Conservation (phyloP, 2,888 invertebrate species). For the Philaethria dido region DNA sequence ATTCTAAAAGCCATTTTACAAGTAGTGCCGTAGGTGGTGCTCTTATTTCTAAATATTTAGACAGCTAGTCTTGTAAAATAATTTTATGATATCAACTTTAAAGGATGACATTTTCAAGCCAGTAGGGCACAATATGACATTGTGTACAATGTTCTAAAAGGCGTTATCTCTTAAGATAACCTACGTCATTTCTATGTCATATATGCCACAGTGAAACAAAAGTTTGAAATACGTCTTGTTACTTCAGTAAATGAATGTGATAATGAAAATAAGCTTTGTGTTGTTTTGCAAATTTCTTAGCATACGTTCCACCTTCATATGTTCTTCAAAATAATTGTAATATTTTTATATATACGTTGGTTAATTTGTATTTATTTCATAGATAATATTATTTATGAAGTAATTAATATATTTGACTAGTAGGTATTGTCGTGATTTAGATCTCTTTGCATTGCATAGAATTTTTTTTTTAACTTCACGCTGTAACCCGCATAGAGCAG, state of each 20-base stretch:
- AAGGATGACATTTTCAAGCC: not conserved
- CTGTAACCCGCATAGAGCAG: no score
- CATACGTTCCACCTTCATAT: not conserved
- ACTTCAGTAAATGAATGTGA: conserved; percentile 17
- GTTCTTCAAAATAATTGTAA: not conserved
- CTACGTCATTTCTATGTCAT: conserved; percentile 33
- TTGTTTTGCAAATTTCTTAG: not conserved
- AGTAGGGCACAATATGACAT: conserved; percentile 17
- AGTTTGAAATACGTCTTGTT: conserved; percentile 26
- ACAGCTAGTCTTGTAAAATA: not conserved
- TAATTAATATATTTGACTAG: no score
- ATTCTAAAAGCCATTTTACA: not conserved
- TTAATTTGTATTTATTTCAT: not conserved
- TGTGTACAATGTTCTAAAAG: conserved; percentile 13
- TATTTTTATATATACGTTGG: not conserved
- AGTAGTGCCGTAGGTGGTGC: not conserved
- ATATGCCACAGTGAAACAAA: conserved; percentile 8
- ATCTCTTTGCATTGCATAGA: no score
- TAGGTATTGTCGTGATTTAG: no score
- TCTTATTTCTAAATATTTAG: not conserved
- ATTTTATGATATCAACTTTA: conserved; percentile 16
- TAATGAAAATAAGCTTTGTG: conserved; percentile 9
- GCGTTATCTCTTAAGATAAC: conserved; percentile 35
- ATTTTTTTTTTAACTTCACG: no score
- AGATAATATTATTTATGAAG: not conserved